A percentile compares a stretch with the other conserved stretches of the same genome.
These are phyloP conservation scores for Pelecanus crispus DNA, from an alignment of 2,113 vertebrate species.

Conservation along the genomic window DNA sequence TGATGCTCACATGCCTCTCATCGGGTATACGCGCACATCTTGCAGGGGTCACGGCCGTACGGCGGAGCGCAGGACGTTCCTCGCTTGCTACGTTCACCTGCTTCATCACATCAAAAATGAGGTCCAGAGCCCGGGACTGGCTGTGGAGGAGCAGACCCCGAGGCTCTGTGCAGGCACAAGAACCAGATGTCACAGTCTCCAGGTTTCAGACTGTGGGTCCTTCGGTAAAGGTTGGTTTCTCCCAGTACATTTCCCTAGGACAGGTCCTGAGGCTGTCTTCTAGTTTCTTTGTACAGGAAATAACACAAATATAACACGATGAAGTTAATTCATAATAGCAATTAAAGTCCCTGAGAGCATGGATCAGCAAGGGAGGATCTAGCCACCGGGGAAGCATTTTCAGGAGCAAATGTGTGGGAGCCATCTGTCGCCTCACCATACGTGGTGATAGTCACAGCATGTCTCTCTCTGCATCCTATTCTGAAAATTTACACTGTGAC, in stretches of 20 bases:
- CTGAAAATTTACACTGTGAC: neutral
- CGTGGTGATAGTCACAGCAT: neutral
- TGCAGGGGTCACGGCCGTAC: accelerated
- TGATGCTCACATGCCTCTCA: neutral
- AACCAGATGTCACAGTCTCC: neutral
- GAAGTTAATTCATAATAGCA: neutral
- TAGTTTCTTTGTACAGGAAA: neutral
- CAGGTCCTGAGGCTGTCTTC: neutral
- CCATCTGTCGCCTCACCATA: constrained; percentile 23
- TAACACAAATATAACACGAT: neutral
- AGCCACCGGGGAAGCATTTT: neutral
- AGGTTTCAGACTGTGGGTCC: neutral
- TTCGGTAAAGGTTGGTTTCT: neutral
- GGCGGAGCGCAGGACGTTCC: neutral
- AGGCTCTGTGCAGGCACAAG: neutral
- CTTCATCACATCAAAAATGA: accelerated
- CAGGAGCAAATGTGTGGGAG: neutral
- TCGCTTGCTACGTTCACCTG: neutral
- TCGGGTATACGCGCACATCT: accelerated
- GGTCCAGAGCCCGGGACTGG: neutral
- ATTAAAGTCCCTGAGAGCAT: neutral
- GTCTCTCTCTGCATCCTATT: neutral
- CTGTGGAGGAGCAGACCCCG: neutral
- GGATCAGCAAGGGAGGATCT: neutral
- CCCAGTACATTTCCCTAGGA: neutral